Percentiles rank a stretch among this genome's conserved stretches.
Evolutionary conservation across 2,888 invertebrate species (phyloP).

Genomic region (Platypus cylindrus): DNA sequence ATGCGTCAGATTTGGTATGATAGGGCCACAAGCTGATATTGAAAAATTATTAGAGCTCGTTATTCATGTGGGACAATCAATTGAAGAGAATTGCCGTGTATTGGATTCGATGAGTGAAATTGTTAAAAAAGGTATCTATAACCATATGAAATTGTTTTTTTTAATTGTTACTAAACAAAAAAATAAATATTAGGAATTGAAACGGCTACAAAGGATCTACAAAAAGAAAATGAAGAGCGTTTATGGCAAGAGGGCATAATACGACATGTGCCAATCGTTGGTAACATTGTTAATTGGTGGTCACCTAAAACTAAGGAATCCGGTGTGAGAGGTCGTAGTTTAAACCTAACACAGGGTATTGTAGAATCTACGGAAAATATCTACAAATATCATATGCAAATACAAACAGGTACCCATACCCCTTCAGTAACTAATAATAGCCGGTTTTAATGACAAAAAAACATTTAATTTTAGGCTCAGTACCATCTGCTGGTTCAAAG

Average conservation of each 20-base stretch:
- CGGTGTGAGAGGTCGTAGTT: constrained; percentile 68
- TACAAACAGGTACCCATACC: constrained; percentile 39
- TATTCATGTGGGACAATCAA: constrained; percentile 74
- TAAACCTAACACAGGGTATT: constrained; percentile 66
- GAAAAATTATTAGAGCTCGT: constrained; percentile 81
- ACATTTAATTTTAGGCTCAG: constrained; percentile 19
- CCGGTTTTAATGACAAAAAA: background rate
- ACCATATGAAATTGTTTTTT: background rate
- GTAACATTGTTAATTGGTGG: constrained; percentile 94
- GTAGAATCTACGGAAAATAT: constrained; percentile 71
- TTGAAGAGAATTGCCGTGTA: constrained; percentile 86
- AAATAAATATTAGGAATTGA: constrained; percentile 58
- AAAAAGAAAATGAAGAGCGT: constrained; percentile 79
- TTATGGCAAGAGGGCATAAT: constrained; percentile 91
- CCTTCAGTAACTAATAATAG: background rate
- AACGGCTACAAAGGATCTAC: constrained; percentile 82
- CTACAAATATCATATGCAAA: constrained; percentile 74
- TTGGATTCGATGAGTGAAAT: constrained; percentile 93
- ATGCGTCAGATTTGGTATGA: constrained; percentile 92
- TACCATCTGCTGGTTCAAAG: constrained; percentile 37
- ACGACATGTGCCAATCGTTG: constrained; percentile 87
- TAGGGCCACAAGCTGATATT: constrained; percentile 90
- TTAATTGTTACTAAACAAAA: too few species aligned
- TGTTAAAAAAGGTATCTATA: constrained; percentile 61
- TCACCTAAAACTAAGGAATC: constrained; percentile 64